Evolutionary conservation across 1,140 invertebrate genomes (phyloP).

Genomic region (Cherax quadricarinatus): DNA sequence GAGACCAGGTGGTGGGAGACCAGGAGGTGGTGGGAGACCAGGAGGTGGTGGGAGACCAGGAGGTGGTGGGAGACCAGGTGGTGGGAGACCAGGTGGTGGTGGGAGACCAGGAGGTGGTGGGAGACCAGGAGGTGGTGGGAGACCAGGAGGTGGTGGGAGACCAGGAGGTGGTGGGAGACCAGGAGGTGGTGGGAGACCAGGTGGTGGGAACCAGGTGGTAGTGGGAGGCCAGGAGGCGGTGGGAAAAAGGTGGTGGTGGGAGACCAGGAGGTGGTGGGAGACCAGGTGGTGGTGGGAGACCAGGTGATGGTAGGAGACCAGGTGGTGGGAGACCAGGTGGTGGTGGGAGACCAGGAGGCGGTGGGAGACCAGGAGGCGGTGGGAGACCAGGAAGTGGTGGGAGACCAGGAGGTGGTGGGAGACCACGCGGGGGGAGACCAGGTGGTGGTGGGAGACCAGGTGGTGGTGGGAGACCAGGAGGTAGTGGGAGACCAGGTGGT

Average conservation of each 20-base stretch:
- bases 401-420: constrained; percentile 1
- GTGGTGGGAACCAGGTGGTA: neutral
- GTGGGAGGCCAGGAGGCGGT: constrained; percentile 24
- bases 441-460: constrained; percentile 10
- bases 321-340: neutral
- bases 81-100: neutral
- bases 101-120: constrained; percentile 5
- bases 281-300: constrained; percentile 9
- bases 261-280: neutral
- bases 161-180: constrained; percentile 9
- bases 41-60: neutral
- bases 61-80: constrained; percentile 10
- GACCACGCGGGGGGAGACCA: neutral
- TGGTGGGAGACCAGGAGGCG: constrained; percentile 1
- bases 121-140: constrained; percentile 3
- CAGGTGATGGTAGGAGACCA: neutral
- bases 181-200: neutral
- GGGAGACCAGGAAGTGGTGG: neutral
- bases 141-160: neutral
- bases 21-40: constrained; percentile 11
- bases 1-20: constrained; percentile 9
- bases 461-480: neutral
- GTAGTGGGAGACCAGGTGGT: neutral
- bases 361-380: no score
- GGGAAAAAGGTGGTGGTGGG: neutral